phyloP scores from a whole-genome alignment of 2,113 vertebrate species.

The Apodemus sylvaticus region DNA sequence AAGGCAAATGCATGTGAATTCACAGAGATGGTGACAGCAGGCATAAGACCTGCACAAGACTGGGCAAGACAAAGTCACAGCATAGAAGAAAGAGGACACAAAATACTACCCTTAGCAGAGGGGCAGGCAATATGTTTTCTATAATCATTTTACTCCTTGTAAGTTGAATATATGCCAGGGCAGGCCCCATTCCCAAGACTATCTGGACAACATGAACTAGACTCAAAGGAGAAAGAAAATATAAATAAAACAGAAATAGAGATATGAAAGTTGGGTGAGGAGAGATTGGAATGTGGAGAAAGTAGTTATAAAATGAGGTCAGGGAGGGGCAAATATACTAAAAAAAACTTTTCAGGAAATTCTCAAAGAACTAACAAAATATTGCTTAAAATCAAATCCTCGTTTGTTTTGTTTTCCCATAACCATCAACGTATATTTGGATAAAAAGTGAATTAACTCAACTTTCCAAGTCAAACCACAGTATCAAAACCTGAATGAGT shows the following conservation, averaged over 20 bases:
- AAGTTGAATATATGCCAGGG: neutral
- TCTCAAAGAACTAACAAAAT: neutral
- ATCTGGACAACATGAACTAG: neutral
- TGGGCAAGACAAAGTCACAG: neutral
- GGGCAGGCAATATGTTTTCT: neutral
- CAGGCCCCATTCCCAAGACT: neutral
- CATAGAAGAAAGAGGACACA: neutral
- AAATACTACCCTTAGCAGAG: neutral
- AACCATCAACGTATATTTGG: neutral
- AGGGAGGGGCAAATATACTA: neutral
- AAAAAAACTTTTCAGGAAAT: neutral
- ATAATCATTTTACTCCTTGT: neutral
- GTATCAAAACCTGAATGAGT: neutral
- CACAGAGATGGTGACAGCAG: neutral
- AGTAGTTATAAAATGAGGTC: neutral
- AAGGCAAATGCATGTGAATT: neutral
- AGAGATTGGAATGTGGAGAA: neutral
- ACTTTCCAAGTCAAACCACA: neutral
- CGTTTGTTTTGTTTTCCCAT: neutral
- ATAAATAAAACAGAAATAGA: neutral
- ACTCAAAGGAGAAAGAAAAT: neutral
- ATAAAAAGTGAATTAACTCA: conserved; percentile 36
- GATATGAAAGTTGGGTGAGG: neutral
- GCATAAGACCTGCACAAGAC: neutral
- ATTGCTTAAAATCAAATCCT: neutral